These are phyloP conservation scores for Drosophila sechellia DNA, from an alignment of 1,140 invertebrate species.

Conservation along the genomic window DNA sequence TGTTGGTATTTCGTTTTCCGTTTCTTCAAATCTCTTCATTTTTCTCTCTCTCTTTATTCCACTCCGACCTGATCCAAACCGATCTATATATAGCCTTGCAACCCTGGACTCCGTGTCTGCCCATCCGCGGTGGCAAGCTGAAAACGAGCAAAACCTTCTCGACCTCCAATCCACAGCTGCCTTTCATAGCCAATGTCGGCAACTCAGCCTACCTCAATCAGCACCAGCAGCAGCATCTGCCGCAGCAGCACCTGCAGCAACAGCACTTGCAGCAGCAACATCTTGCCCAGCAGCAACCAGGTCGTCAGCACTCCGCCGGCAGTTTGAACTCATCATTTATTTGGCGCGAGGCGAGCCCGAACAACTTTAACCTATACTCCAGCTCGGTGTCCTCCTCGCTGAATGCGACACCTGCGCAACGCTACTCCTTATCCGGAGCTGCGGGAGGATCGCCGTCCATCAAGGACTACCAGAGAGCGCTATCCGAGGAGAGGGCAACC, in stretches of 20 bases:
- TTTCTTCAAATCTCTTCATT: constrained; percentile 76
- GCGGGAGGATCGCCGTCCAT: constrained; percentile 28
- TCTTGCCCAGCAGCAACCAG: constrained; percentile 1
- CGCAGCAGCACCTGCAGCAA: constrained; percentile 40
- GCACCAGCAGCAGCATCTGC: constrained; percentile 30
- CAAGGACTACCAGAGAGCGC: constrained; percentile 77
- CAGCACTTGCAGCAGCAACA: constrained; percentile 25
- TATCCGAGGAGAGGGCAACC: constrained; percentile 79
- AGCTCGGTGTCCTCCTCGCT: constrained; percentile 77
- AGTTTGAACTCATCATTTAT: constrained; percentile 84
- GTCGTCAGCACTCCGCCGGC: constrained; percentile 69
- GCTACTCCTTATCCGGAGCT: constrained; percentile 60
- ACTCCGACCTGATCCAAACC: constrained; percentile 42
- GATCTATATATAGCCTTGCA: constrained; percentile 80
- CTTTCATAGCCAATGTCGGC: constrained; percentile 66
- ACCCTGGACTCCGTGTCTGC: constrained; percentile 84
- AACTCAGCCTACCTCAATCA: constrained; percentile 44
- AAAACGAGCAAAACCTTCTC: constrained; percentile 84
- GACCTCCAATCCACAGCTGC: constrained; percentile 84
- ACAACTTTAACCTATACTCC: constrained; percentile 84
- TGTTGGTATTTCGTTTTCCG: constrained; percentile 75
- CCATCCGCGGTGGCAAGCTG: constrained; percentile 83
- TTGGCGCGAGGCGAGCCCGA: constrained; percentile 84
- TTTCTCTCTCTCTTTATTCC: constrained; percentile 78
- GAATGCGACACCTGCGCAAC: constrained; percentile 58